Percentiles rank a stretch among this genome's conserved stretches.
These are phyloP conservation scores for Coecobrya sp. DNA, from an alignment of 2,888 invertebrate species.

Conservation along the genomic window DNA sequence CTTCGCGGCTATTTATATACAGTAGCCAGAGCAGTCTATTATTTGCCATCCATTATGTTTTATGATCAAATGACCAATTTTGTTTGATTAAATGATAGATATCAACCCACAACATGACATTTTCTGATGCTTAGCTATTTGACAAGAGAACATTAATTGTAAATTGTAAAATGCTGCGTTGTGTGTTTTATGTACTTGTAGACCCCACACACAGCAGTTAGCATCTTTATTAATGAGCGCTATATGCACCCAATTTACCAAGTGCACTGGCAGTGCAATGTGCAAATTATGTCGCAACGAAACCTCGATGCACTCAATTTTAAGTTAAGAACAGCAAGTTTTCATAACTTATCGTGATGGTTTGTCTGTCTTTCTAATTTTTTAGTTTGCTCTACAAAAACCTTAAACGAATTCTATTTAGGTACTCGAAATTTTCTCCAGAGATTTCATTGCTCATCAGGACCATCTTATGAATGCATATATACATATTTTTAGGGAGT, in stretches of 20 bases:
- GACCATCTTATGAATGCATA: too few species aligned
- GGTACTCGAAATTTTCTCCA: too few species aligned
- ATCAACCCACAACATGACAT: constrained; percentile 21
- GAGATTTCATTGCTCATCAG: too few species aligned
- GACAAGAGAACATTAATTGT: constrained; percentile 16
- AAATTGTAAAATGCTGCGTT: constrained; percentile 14
- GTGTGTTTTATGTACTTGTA: background rate
- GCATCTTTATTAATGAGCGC: background rate
- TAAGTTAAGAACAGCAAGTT: background rate
- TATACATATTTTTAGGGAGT: too few species aligned
- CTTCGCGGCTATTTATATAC: background rate
- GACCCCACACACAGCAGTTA: background rate
- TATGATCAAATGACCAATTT: constrained; percentile 12
- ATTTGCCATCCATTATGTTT: background rate
- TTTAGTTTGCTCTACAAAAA: background rate
- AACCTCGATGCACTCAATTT: constrained; percentile 21
- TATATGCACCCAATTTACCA: background rate
- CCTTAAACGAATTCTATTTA: background rate
- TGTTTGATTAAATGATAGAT: constrained; percentile 25
- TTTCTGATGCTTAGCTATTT: constrained; percentile 6
- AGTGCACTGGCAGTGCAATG: constrained; percentile 28
- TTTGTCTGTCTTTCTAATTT: background rate
- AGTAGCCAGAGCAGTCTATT: background rate
- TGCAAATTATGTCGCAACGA: constrained; percentile 35
- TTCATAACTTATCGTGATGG: background rate